Evolutionary conservation across 1,140 invertebrate genomes (phyloP), one percentile per base, ranked within the genome.

Genomic region (Acromyrmex heyeri): DNA sequence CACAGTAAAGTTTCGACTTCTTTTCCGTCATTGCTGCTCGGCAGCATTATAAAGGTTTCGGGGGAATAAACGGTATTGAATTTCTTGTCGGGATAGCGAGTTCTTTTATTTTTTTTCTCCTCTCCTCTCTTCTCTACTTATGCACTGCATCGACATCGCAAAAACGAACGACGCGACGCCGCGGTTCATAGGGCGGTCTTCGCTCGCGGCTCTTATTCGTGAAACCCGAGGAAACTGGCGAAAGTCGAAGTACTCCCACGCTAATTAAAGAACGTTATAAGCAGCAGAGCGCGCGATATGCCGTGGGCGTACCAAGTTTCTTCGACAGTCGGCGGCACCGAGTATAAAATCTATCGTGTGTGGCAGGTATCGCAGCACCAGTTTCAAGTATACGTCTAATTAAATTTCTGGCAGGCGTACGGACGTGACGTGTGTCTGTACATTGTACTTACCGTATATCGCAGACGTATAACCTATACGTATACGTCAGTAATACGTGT

Each of bases 241-340:
- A 90, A 90, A 88, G 72, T 87, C 88, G 70, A 82, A 86, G 72
- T 50, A 64, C 64, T 77, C 76, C 65, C 83, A 57, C 38, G 76
- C 30, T 88, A 90, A 90, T 90, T 90, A 90, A 90, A 90, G 81
- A 88, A 85, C 76, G 81, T 62, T 88, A 81, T 83, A 90, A 90
- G 72, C 88, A 72, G 62, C 44, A 81, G 81, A 57, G 88, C 79
- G 57, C 76, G 48, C 75, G 64, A 81, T 79, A 64, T 30, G 34
- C 61, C 18, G 59, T 30, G 65, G 53, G 55, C 38, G 87, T 78
- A 34, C 61, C 77, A 69, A 90, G 87, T 79, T 90, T 82, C 55
- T 69, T 64, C 67, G 73, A 76, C 77, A 73, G 78, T 76, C 89
- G 53, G 73, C 61, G 81, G 73, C 85, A 76, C 59, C 61, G 55